Evolutionary conservation across 2,888 invertebrate genomes (phyloP).

Genomic region (Leptura quadrifasciata): DNA sequence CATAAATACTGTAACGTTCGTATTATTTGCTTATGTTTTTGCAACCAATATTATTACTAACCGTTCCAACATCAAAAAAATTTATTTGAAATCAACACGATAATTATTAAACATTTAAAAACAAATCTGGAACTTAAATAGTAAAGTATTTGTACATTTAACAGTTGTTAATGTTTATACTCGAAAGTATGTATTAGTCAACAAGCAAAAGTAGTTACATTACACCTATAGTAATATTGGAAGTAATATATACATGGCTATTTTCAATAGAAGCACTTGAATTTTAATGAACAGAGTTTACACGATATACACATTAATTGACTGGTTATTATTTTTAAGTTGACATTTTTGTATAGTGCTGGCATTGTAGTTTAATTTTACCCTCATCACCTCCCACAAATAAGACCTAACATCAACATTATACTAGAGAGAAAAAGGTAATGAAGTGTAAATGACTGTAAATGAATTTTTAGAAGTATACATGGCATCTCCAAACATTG

Average conservation of each 20-base stretch:
- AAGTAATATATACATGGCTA: conserved; percentile 10
- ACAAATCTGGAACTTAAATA: not conserved
- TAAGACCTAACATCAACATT: not conserved
- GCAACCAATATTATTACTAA: conserved; percentile 11
- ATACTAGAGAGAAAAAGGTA: not conserved
- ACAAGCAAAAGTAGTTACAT: not conserved
- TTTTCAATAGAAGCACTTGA: conserved; percentile 20
- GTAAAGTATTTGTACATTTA: conserved; percentile 13
- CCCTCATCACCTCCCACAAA: not conserved
- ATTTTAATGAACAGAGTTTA: not conserved
- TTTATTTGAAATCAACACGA: not conserved
- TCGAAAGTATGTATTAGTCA: not conserved
- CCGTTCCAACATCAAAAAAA: not conserved
- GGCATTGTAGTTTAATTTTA: not conserved
- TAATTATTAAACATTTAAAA: not conserved
- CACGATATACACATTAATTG: conserved; percentile 5
- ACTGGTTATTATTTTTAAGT: not conserved
- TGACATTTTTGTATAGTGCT: not conserved
- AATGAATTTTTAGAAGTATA: too few relatives aligned
- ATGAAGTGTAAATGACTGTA: too few relatives aligned
- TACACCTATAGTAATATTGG: conserved; percentile 18
- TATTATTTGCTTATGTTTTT: conserved; percentile 15
- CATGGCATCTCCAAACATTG: too few relatives aligned
- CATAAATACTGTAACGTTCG: conserved; percentile 16
- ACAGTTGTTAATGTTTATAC: conserved; percentile 16